Percentiles rank a stretch among this genome's conserved stretches.
Conservation (phyloP, 2,888 invertebrate genomes). For the Sarcophaga subvicina region DNA sequence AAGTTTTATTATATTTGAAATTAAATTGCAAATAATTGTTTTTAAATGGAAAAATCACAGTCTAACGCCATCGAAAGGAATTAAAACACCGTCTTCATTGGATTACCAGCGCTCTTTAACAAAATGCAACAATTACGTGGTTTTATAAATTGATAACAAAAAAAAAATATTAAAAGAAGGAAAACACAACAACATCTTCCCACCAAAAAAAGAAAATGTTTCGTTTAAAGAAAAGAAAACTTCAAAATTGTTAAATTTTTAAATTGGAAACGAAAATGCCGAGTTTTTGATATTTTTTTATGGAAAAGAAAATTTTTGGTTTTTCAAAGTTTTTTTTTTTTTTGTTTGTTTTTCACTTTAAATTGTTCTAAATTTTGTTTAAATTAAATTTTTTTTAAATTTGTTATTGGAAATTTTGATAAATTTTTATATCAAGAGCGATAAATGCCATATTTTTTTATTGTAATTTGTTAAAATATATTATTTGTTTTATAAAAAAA, state of each 20-base stretch:
- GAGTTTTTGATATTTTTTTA: conserved; percentile 26
- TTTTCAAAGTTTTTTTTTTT: background rate
- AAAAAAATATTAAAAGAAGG: conserved; percentile 5
- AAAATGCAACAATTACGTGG: conserved; percentile 60
- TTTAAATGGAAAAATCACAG: too few species aligned
- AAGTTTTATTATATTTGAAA: conserved; percentile 38
- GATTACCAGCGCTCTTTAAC: conserved; percentile 21
- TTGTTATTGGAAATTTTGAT: conserved; percentile 26
- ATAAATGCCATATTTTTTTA: conserved; percentile 49
- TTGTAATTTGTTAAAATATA: conserved; percentile 34
- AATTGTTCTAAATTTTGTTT: conserved; percentile 17
- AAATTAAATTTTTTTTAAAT: conserved; percentile 35
- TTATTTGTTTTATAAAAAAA: conserved; percentile 33
- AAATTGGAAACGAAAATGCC: conserved; percentile 30
- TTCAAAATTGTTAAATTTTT: conserved; percentile 49
- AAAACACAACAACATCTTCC: background rate
- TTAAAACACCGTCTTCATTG: conserved; percentile 22
- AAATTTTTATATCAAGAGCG: conserved; percentile 22
- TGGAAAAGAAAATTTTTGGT: conserved; percentile 11
- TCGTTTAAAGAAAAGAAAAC: conserved; percentile 45
- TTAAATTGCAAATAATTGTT: background rate
- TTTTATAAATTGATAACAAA: conserved; percentile 18
- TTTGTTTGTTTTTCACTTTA: background rate
- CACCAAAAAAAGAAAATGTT: conserved; percentile 39
- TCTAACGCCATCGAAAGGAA: conserved; percentile 6